Evolutionary conservation across 2,113 vertebrate genomes (phyloP), one percentile per base, ranked within the genome.

Genomic region (Atrichornis clamosus): DNA sequence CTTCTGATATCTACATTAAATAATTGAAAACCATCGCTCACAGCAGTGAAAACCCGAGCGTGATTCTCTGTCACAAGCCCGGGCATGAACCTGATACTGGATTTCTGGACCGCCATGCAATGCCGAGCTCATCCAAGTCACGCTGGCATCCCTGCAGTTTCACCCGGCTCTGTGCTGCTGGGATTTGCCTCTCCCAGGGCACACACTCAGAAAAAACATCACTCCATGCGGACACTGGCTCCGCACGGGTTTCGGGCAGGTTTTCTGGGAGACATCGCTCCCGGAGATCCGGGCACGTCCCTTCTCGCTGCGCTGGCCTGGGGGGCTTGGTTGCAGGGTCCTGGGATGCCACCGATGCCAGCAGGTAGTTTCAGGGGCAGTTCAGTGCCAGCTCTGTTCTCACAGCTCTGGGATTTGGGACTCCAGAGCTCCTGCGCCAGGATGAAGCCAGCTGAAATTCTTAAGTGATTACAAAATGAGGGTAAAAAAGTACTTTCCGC

Each of bases 361-460:
- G 63, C 59, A 56, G 63, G 28, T 41, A 86, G 63, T 91, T 90
- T 91, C 83, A 33, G 59, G 68, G 60, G 23, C 3, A 8, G 80
- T 2, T 89, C 15, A 2, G 68, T 95, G 96, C 94, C 94, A 95
- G 76, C 60, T 88, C 60, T 92, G 83, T 52, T 86, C 91, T 96
- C 91, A 95, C 68, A 78, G 89, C 80, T 86, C 52, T 86, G 92
- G 42, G 89, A 89, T 96, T 73, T 1, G 6, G 49, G 84, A 76
- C 16, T 41, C 30, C 30, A 35, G 89, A 86, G 80, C 56, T 90
- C 42, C 76, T 86, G 63, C 0, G 4, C 56, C 15, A 4, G 55
- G 73, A 47, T 74, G 80, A 77, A 90, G 52, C 59, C 91, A 90
- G 86, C 27, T 87, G 86, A 77, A 95, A 95, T 97, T 93, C 87